Base-by-base conservation (phyloP, 2,888 invertebrate genomes). In the Graphium colonna region DNA sequence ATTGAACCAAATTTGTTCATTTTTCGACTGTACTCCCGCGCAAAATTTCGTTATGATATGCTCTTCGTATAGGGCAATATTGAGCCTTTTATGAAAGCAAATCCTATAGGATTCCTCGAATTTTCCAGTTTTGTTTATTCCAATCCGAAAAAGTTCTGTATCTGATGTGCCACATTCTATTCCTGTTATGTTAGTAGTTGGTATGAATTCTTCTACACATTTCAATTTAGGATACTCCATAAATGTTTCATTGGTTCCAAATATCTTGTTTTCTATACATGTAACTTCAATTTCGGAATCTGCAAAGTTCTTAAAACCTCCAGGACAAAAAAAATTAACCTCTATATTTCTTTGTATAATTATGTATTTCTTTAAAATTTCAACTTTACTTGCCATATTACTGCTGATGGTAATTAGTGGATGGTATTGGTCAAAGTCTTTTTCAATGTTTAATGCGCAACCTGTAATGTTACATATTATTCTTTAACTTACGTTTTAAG, bases 41-140 rank as follows among this genome's bases (percentile, higher is more conserved):
- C 67, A 38, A 16, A 62, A 50, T 1, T 56, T 49, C n/a, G 59
- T 50, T 28, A 77, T 50, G 0, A 10, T 51, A 1, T 73, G 65
- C 52, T 67, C 67, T 0, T 69, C 43, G 31, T 69, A 79, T 10
- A 75, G 43, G 0, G 79, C 73, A 1, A 60, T 33, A 12, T 67
- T 65, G 0, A 56, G 64, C 0, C 31, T 13, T 31, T 57, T 63
- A 45, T 77, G 65, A 0, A 70, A 41, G 31, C 80, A 81, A 1
- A 76, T 60, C 49, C 69, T 64, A 39, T 70, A 81, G 0, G 71
- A 64, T 15, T 60, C 57, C 1, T 67, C 18, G 28, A 64, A 63
- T 1, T 36, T 13, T 10, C 33, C 43, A 0, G 39, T 8, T 1
- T 61, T 4, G 12, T 55, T 45, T 41, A 64, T 74, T 1, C 68